Percentiles rank a stretch among this genome's conserved stretches.
Evolutionary conservation across 2,888 invertebrate species (phyloP).

Genomic region (Thalpophila matura): DNA sequence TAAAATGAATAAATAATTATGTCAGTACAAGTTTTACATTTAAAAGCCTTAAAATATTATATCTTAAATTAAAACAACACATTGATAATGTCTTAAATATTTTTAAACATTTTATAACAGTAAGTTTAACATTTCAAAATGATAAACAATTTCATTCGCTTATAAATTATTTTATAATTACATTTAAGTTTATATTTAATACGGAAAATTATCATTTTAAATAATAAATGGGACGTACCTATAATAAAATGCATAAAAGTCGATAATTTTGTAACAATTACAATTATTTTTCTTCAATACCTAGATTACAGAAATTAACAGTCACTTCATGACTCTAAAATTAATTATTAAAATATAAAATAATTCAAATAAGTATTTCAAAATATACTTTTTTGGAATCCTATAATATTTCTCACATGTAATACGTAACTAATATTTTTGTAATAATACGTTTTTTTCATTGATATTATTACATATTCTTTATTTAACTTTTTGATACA

Average conservation of each 20-base stretch:
- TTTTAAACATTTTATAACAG: constrained; percentile 57
- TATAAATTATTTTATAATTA: constrained; percentile 48
- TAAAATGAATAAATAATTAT: constrained; percentile 57
- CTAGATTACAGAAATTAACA: constrained; percentile 13
- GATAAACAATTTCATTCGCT: constrained; percentile 53
- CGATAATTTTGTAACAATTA: constrained; percentile 34
- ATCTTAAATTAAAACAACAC: constrained; percentile 61
- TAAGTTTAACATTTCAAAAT: constrained; percentile 50
- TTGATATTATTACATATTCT: constrained; percentile 7
- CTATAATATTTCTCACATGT: constrained; percentile 16
- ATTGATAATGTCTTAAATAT: constrained; percentile 65
- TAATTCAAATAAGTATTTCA: constrained; percentile 5
- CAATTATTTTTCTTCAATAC: constrained; percentile 11
- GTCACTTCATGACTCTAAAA: constrained; percentile 18
- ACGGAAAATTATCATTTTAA: constrained; percentile 34
- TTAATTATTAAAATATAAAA: constrained; percentile 17
- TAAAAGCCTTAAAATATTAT: constrained; percentile 55
- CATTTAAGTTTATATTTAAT: constrained; percentile 57
- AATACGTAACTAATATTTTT: background rate
- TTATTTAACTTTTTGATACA: background rate
- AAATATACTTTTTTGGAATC: constrained; percentile 7
- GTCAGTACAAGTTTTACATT: constrained; percentile 57
- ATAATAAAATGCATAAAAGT: constrained; percentile 51
- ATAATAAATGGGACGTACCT: constrained; percentile 49
- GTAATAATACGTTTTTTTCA: background rate